A percentile compares a stretch with the other conserved stretches of the same genome.
phyloP scores from a whole-genome alignment of 2,797 vertebrate species.

The Erpetoichthys calabaricus region DNA sequence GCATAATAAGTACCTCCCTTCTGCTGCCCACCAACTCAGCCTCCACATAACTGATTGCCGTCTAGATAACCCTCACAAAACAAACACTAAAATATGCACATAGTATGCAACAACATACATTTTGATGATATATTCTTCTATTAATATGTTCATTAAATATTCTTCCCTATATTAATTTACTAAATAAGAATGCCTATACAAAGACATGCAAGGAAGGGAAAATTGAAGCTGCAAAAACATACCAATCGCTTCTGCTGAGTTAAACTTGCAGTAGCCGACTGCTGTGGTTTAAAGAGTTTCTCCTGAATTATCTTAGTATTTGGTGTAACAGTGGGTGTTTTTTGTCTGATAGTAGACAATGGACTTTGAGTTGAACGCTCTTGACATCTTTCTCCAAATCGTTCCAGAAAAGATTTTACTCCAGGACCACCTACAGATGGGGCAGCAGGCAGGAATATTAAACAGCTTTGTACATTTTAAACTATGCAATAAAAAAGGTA shows the following conservation, averaged over 20 bases:
- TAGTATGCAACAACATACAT: too few species aligned
- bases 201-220: not conserved
- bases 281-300: slow-evolving; percentile 54
- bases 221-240: slow-evolving; percentile 3
- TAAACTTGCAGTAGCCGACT: slow-evolving; percentile 60
- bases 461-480: too few species aligned
- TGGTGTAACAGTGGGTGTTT: slow-evolving; percentile 43
- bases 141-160: too few species aligned
- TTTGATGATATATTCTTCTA: too few species aligned
- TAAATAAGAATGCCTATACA: too few species aligned
- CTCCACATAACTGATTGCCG: too few species aligned
- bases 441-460: too few species aligned
- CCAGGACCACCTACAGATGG: slow-evolving; percentile 38
- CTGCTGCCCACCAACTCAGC: too few species aligned
- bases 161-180: too few species aligned
- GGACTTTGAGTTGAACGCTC: slow-evolving; percentile 48
- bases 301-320: slow-evolving; percentile 73
- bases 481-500: slow-evolving; percentile 5
- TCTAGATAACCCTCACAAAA: too few species aligned
- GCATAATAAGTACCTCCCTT: too few species aligned
- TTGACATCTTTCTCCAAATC: slow-evolving; percentile 75
- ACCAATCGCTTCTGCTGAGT: slow-evolving; percentile 77
- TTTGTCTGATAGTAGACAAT: slow-evolving; percentile 25
- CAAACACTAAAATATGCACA: too few species aligned
- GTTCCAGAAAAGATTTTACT: slow-evolving; percentile 81